These are phyloP conservation scores for Trichonephila clavipes DNA, from an alignment of 1,140 invertebrate species.

Conservation along the genomic window DNA sequence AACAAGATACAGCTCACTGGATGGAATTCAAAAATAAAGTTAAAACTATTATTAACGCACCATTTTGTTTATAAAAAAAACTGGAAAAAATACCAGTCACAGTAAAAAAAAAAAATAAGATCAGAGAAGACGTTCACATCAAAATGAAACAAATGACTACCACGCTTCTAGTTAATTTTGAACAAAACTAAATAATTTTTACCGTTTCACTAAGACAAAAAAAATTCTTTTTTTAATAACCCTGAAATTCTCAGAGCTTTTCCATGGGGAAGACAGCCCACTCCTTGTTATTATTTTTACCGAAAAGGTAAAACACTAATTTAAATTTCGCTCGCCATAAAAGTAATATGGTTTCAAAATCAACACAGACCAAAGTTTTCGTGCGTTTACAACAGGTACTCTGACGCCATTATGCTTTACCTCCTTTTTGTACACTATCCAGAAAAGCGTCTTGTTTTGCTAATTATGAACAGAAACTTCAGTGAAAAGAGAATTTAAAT, in stretches of 20 bases:
- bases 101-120: neutral
- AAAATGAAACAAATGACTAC: neutral
- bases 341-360: conserved; percentile 5
- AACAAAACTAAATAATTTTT: neutral
- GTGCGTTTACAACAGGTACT: neutral
- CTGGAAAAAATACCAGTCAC: neutral
- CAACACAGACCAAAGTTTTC: conserved; percentile 15
- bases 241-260: neutral
- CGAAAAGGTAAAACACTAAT: neutral
- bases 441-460: conserved; percentile 18
- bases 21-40: too few relatives aligned
- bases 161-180: neutral
- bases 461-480: conserved; percentile 12
- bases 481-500: neutral
- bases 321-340: neutral
- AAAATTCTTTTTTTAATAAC: neutral
- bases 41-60: too few relatives aligned
- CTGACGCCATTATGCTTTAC: neutral
- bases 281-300: too few relatives aligned
- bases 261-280: neutral
- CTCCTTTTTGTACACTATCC: neutral
- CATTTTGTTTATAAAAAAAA: neutral
- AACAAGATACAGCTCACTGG: too few relatives aligned
- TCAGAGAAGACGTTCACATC: neutral
- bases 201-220: neutral